Conservation (phyloP, 2,797 vertebrate species). For the Acanthurus lineatus region DNA sequence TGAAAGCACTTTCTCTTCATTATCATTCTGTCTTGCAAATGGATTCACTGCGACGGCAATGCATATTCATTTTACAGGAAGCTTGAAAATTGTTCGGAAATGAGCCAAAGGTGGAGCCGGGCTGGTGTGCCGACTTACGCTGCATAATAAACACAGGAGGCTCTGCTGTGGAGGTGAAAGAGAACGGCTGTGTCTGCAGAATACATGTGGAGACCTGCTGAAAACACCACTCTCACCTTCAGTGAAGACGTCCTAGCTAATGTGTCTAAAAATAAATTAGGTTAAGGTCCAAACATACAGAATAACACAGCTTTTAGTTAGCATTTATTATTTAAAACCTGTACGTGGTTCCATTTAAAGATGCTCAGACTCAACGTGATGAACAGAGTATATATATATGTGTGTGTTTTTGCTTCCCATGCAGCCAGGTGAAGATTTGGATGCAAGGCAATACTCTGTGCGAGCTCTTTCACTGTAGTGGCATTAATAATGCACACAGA, state of each 20-base stretch:
- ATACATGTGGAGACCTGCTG: constrained; percentile 47
- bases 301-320: neutral
- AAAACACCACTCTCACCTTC: constrained; percentile 27
- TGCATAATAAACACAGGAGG: constrained; percentile 73
- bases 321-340: neutral
- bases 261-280: neutral
- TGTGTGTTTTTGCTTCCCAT: constrained; percentile 11
- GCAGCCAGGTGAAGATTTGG: constrained; percentile 44
- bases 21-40: constrained; percentile 85
- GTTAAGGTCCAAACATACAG: neutral
- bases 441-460: constrained; percentile 45
- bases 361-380: neutral
- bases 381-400: neutral
- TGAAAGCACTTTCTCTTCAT: constrained; percentile 85
- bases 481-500: constrained; percentile 82
- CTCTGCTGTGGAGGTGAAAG: constrained; percentile 58
- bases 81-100: constrained; percentile 82
- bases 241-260: neutral
- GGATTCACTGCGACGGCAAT: constrained; percentile 78
- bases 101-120: constrained; percentile 78
- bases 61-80: constrained; percentile 86
- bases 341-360: neutral
- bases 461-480: constrained; percentile 57
- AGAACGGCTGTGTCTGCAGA: constrained; percentile 50
- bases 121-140: constrained; percentile 61